These are phyloP conservation scores for Plecotus auritus DNA, from an alignment of 2,113 vertebrate genomes.

Conservation along the genomic window DNA sequence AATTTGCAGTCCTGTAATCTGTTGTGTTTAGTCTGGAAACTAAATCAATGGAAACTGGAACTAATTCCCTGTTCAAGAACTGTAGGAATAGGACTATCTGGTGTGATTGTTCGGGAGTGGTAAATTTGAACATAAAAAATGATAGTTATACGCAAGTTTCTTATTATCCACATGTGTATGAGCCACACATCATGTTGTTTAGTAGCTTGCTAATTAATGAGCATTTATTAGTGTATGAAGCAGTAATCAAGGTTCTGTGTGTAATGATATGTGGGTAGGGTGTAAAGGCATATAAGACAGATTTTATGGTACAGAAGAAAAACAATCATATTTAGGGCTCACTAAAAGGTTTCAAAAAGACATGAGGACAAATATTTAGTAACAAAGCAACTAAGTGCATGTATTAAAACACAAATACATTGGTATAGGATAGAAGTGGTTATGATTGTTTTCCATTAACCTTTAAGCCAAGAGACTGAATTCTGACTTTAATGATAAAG, in stretches of 20 bases:
- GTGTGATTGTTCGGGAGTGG: background rate
- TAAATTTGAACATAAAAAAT: background rate
- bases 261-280: background rate
- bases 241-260: background rate
- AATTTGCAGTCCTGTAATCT: constrained; percentile 34
- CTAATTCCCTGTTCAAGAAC: constrained; percentile 22
- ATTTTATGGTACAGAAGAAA: background rate
- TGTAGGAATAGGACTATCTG: background rate
- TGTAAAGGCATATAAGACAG: background rate
- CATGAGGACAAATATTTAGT: background rate
- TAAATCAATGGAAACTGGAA: constrained; percentile 29
- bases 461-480: background rate
- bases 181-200: background rate
- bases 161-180: background rate
- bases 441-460: background rate
- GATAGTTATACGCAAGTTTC: background rate
- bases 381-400: background rate
- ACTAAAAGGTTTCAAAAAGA: background rate
- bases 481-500: constrained; percentile 43
- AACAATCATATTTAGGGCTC: background rate
- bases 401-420: background rate
- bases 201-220: background rate
- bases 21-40: constrained; percentile 43
- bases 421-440: background rate
- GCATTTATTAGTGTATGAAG: background rate